phyloP scores from a whole-genome alignment of 1,140 invertebrate species.

The Parasteatoda tepidariorum region DNA sequence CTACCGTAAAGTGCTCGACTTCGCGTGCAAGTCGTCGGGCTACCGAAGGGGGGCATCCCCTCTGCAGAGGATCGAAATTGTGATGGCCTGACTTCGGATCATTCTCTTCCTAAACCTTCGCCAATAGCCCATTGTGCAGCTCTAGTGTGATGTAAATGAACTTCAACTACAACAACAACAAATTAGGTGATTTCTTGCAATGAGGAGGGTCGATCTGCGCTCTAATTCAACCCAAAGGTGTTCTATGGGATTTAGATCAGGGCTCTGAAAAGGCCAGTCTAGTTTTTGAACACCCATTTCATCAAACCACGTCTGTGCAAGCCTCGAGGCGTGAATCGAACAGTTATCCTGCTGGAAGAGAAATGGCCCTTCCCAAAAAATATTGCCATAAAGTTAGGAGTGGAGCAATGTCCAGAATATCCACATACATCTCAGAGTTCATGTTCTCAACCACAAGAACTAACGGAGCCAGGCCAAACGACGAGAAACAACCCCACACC shows the following conservation, averaged over 20 bases:
- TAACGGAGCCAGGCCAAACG: too few species aligned
- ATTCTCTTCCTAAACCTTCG: too few species aligned
- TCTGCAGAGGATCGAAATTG: too few species aligned
- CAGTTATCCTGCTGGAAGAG: background rate
- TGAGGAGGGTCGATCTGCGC: background rate
- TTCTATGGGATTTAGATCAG: background rate
- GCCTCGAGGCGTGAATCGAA: background rate
- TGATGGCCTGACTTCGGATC: too few species aligned
- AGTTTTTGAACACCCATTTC: background rate
- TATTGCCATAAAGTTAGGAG: background rate
- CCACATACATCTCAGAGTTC: background rate
- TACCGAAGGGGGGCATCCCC: too few species aligned
- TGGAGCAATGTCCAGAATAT: background rate
- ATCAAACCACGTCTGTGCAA: background rate
- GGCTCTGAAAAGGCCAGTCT: background rate
- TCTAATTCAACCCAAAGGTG: background rate
- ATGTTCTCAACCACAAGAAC: too few species aligned
- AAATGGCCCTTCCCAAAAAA: background rate
- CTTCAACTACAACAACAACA: too few species aligned
- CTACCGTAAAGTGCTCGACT: too few species aligned
- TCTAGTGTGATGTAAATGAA: too few species aligned
- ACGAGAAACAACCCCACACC: background rate
- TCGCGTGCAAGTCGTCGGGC: too few species aligned
- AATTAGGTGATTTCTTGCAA: background rate
- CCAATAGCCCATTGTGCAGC: too few species aligned